These are phyloP conservation scores for Syrmaticus mikado DNA, from an alignment of 2,113 vertebrate species.

Conservation along the genomic window DNA sequence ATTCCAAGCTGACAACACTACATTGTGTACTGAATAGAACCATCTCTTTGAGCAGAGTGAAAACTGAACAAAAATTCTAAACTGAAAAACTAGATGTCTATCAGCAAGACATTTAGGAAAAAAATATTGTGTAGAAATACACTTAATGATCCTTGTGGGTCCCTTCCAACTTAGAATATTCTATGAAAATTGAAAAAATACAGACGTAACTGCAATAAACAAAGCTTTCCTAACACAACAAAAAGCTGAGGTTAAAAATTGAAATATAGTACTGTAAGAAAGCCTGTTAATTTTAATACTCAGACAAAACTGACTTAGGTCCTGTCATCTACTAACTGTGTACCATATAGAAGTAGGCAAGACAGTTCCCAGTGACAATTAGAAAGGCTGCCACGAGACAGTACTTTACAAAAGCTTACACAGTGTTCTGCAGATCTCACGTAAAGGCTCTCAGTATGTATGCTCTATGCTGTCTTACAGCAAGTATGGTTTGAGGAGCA, in stretches of 20 bases:
- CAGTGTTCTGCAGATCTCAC: not conserved
- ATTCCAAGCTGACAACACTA: not conserved
- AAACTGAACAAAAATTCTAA: not conserved
- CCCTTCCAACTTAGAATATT: not conserved
- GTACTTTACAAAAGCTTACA: not conserved
- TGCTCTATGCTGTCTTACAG: not conserved
- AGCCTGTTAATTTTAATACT: not conserved
- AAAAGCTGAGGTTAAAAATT: not conserved
- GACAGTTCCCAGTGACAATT: not conserved
- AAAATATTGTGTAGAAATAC: not conserved
- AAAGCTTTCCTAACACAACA: not conserved
- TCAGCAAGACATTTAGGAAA: not conserved
- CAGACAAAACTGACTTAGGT: not conserved
- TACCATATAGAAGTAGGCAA: not conserved
- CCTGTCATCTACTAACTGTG: not conserved
- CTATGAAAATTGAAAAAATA: not conserved
- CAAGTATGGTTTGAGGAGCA: not conserved
- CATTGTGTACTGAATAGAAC: not conserved
- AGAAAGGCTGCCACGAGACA: not conserved
- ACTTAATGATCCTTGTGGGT: not conserved
- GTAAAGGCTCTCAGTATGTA: not conserved
- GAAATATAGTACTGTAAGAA: not conserved
- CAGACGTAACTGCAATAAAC: not conserved
- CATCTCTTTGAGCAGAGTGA: not conserved
- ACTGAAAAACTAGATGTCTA: not conserved